Evolutionary conservation across 1,140 invertebrate genomes (phyloP).

Genomic region (Mycetomoellerius zeteki): DNA sequence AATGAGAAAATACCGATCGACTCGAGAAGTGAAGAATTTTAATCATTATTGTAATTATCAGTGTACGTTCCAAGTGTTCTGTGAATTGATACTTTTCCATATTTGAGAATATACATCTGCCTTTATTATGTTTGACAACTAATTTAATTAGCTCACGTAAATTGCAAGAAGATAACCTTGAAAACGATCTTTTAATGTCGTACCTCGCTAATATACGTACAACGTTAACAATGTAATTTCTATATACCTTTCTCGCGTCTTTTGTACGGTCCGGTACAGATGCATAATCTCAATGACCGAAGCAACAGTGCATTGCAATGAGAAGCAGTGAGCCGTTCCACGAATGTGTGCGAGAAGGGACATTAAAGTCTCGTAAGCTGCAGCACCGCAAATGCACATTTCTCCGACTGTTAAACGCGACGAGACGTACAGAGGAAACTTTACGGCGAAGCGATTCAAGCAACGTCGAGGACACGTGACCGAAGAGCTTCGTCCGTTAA

Average conservation of each 20-base stretch:
- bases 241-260: not conserved
- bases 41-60: not conserved
- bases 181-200: not conserved
- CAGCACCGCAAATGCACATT: conserved; percentile 62
- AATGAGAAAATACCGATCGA: not conserved
- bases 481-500: conserved; percentile 19
- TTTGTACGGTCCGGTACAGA: conserved; percentile 20
- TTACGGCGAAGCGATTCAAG: conserved; percentile 59
- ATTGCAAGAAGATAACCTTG: not conserved
- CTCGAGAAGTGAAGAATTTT: not conserved
- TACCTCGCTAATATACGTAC: not conserved
- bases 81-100: not conserved
- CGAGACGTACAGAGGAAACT: conserved; percentile 55
- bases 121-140: not conserved
- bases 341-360: conserved; percentile 26
- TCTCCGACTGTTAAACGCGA: conserved; percentile 57
- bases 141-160: not conserved
- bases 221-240: not conserved
- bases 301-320: not conserved
- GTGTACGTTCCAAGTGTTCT: not conserved
- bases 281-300: conserved; percentile 32
- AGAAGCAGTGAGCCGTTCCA: conserved; percentile 15
- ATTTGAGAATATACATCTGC: not conserved
- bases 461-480: conserved; percentile 69
- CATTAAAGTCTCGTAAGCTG: conserved; percentile 45